These are phyloP conservation scores for Urosaurus nigricauda DNA, from an alignment of 2,797 vertebrate species.

Conservation along the genomic window DNA sequence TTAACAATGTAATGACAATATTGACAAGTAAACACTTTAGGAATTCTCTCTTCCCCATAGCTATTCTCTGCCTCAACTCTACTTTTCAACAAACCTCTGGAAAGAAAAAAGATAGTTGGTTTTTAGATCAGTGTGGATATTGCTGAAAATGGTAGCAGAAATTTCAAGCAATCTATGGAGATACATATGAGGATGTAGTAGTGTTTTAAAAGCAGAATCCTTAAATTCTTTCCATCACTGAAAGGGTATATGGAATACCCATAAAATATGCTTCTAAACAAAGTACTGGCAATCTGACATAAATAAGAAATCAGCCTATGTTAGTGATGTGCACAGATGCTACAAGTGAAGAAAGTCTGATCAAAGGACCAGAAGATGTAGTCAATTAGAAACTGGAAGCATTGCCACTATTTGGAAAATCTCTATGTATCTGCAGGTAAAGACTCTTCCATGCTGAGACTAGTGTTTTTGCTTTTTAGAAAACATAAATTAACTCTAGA, in stretches of 20 bases:
- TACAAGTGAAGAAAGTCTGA: background rate
- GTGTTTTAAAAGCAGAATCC: background rate
- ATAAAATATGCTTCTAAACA: background rate
- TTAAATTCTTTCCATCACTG: background rate
- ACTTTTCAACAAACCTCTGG: background rate
- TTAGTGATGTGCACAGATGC: background rate
- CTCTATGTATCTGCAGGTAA: background rate
- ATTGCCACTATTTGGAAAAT: background rate
- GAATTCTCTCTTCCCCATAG: background rate
- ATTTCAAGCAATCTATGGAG: background rate
- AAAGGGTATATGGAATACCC: background rate
- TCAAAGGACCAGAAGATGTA: background rate
- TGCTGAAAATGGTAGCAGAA: background rate
- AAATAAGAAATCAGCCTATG: constrained; percentile 22
- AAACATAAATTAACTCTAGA: constrained; percentile 19
- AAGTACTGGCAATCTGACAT: background rate
- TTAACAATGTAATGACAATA: background rate
- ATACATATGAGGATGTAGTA: background rate
- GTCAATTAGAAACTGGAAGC: background rate
- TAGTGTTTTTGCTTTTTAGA: background rate
- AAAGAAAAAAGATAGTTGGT: background rate
- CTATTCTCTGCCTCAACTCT: background rate
- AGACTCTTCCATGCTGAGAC: constrained; percentile 31
- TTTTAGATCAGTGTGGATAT: background rate
- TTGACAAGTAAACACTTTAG: background rate